Conservation (phyloP, 2,113 vertebrate genomes). For the Ellobius talpinus region DNA sequence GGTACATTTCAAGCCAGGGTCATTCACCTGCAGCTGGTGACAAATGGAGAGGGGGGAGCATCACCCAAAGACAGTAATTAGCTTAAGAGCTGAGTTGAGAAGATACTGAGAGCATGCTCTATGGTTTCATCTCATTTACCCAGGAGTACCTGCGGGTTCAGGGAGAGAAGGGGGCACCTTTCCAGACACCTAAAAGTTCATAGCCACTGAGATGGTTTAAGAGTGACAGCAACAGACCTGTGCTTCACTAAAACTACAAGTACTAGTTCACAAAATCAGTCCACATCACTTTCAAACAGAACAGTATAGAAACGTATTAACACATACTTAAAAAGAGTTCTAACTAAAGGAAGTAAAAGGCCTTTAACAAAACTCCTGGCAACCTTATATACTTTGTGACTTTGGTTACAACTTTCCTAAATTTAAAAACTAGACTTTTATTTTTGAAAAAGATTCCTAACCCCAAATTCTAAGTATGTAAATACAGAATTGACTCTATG, state of each 20-base stretch:
- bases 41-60: conserved; percentile 55
- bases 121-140: conserved; percentile 82
- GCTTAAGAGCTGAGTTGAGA: conserved; percentile 65
- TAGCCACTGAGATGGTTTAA: conserved; percentile 31
- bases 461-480: conserved; percentile 13
- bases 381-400: not conserved
- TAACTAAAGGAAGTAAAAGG: not conserved
- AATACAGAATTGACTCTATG: conserved; percentile 9
- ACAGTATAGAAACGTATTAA: not conserved
- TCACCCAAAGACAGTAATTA: conserved; percentile 76
- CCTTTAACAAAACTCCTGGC: not conserved
- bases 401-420: conserved; percentile 47
- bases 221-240: not conserved
- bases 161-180: conserved; percentile 67
- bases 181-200: conserved; percentile 75
- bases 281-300: not conserved
- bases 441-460: conserved; percentile 32
- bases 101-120: conserved; percentile 74
- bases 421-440: conserved; percentile 57
- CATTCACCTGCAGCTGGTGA: conserved; percentile 59
- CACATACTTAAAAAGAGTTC: not conserved
- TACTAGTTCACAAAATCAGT: not conserved
- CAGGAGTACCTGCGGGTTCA: conserved; percentile 75
- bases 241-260: conserved; percentile 2
- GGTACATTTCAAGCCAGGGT: conserved; percentile 59